A percentile compares a stretch with the other conserved stretches of the same genome.
Evolutionary conservation across 2,797 vertebrate species (phyloP).

Genomic region (Tragelaphus eurycerus): DNA sequence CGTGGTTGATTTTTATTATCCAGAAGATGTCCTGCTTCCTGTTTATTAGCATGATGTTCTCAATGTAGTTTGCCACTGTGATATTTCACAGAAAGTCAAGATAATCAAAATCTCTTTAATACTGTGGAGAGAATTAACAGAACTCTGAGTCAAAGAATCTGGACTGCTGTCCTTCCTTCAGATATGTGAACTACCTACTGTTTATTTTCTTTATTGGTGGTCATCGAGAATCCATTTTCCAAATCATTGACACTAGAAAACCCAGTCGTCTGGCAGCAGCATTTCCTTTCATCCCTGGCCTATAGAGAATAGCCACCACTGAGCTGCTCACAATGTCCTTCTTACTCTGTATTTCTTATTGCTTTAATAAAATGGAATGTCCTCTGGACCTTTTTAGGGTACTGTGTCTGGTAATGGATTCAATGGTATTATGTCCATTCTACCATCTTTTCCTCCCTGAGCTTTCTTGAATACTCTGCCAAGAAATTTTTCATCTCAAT

Average conservation of each 20-base stretch:
- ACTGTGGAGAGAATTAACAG: conserved; percentile 3
- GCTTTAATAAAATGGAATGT: not conserved
- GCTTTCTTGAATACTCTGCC: not conserved
- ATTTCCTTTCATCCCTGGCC: not conserved
- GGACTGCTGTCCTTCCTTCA: not conserved
- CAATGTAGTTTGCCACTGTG: not conserved
- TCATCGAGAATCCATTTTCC: not conserved
- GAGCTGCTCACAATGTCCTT: not conserved
- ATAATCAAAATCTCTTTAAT: conserved; percentile 15
- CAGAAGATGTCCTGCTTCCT: not conserved
- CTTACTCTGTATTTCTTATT: not conserved
- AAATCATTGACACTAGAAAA: not conserved
- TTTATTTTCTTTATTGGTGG: not conserved
- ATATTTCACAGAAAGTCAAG: not conserved
- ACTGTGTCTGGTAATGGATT: not conserved
- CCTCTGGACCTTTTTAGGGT: not conserved
- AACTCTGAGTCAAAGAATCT: not conserved
- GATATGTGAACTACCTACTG: not conserved
- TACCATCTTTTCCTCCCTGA: not conserved
- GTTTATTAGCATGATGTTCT: not conserved
- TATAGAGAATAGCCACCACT: not conserved
- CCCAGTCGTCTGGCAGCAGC: not conserved
- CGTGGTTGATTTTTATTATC: not conserved
- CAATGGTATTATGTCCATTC: not conserved
- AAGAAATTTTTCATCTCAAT: not conserved